Conservation (phyloP, 2,797 vertebrate species). For the Pseudochirops cupreus region DNA sequence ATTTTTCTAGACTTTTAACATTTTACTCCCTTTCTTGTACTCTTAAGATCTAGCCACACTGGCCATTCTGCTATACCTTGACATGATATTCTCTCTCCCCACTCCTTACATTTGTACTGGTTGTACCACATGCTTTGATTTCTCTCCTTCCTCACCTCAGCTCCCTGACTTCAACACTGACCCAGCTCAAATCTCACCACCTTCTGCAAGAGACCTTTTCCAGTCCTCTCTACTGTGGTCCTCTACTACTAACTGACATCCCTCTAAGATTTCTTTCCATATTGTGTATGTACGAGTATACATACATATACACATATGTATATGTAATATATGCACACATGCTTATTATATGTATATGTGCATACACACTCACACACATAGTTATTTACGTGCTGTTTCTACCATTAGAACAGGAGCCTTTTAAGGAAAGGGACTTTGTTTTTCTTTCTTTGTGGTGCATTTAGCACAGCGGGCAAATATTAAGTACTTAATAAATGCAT, state of each 20-base stretch:
- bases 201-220: not conserved
- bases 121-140: not conserved
- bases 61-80: not conserved
- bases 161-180: not conserved
- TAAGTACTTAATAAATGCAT: not conserved
- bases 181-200: too few relatives aligned
- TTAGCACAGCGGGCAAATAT: not conserved
- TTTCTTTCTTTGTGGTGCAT: not conserved
- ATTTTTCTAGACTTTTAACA: not conserved
- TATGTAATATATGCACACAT: too few relatives aligned
- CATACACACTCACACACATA: not conserved
- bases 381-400: not conserved
- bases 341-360: too few relatives aligned
- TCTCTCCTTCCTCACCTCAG: not conserved
- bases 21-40: not conserved
- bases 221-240: not conserved
- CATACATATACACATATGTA: too few relatives aligned
- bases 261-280: not conserved
- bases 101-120: not conserved
- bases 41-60: not conserved
- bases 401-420: not conserved
- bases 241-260: not conserved
- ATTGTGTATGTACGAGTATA: not conserved
- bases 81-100: not conserved
- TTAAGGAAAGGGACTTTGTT: not conserved